These are phyloP conservation scores for Meriones unguiculatus DNA, from an alignment of 2,113 vertebrate genomes.

Conservation along the genomic window DNA sequence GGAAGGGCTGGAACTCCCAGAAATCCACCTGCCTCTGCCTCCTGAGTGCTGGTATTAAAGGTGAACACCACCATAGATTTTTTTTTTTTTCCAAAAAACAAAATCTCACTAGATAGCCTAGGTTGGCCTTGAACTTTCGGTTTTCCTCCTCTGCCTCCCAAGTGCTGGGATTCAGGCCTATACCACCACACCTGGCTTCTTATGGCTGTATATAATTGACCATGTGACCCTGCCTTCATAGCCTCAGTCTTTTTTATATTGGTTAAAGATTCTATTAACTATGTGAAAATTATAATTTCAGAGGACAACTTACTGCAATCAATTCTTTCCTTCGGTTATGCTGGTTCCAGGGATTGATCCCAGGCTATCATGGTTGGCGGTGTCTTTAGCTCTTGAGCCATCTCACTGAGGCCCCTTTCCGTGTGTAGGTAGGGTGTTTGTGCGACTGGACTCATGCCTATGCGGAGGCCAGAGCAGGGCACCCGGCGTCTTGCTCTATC, in stretches of 20 bases:
- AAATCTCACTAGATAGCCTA: background rate
- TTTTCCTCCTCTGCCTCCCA: background rate
- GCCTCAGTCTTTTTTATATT: background rate
- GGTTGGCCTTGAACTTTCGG: background rate
- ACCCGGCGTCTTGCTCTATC: background rate
- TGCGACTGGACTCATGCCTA: background rate
- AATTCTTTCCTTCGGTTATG: background rate
- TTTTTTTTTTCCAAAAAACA: background rate
- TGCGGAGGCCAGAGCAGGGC: background rate
- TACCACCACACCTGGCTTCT: background rate
- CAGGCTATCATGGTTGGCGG: background rate
- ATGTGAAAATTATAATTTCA: background rate
- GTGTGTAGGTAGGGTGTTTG: background rate
- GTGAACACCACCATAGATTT: background rate
- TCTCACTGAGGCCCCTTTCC: too few species aligned
- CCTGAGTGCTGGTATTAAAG: background rate
- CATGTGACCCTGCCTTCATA: background rate
- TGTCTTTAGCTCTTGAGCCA: background rate
- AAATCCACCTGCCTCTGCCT: background rate
- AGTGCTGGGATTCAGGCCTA: background rate
- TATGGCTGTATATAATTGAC: background rate
- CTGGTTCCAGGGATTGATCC: background rate
- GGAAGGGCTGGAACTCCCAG: background rate
- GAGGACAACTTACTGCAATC: background rate
- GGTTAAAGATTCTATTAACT: slow-evolving; percentile 22